Evolutionary conservation across 30 jellyfish, hydroid and myxozoan species (phyloP), one percentile per base, ranked within the genome.

Genomic region (Aurelia coerulea): DNA sequence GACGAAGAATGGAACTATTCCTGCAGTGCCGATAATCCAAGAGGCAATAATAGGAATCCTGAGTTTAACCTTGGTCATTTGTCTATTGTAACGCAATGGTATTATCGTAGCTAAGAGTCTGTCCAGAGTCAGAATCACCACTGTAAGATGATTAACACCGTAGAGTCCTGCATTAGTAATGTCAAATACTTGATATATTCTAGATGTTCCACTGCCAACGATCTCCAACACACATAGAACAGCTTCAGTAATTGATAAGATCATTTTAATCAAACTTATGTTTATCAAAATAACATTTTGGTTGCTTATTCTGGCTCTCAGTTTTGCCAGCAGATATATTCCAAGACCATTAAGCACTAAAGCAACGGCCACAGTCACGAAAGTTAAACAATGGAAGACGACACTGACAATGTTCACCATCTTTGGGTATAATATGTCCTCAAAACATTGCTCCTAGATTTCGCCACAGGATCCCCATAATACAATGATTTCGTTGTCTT

Each of bases 141-240:
- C 71, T 17, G 62, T 73, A 2, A 85, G 83, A 64, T 85, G 71
- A 37, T 85, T 74, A 60, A 76, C 79, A 35, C 89, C 89, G 60
- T 85, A 85, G 63, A 85, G 76, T 50, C 94, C 86, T 54, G 86
- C 92, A 59, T 83, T 83, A 16, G 68, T 4, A 17, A 62, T 72
- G 65, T 71, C 92, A 18, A 83, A 1, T 53, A 83, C 37, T 50
- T 72, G 86, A 76, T 71, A 72, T 70, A 51, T 73, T 58, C 65
- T 73, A 2, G 12, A 66, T n/a, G 62, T 37, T 53, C 72, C 92
- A 18, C 68, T 13, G 59, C 72, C 71, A 41, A 19, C 42, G 17
- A 49, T 31, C 67, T 72, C 86, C 34, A 83, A 14, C 54, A 76
- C 46, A 37, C 78, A 2, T 39, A 83, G 60, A 35, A 50, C 73